Conservation (phyloP, 1,140 invertebrate genomes). For the Trachymyrmex septentrionalis region DNA sequence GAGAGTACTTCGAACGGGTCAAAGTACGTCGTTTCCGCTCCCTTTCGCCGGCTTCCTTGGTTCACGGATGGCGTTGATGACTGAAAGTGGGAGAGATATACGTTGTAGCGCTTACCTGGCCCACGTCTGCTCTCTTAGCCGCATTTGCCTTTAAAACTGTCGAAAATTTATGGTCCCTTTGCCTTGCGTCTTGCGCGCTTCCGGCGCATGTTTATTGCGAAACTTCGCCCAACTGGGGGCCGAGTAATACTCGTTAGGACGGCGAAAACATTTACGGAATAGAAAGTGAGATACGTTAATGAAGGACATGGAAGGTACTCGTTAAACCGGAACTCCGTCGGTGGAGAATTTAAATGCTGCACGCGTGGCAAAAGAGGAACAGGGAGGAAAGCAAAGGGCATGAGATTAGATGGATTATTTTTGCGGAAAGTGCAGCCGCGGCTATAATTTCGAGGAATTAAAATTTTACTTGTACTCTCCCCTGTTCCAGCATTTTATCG, state of each 20-base stretch:
- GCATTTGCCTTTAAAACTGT: conserved; percentile 66
- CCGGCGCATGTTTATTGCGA: conserved; percentile 63
- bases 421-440: conserved; percentile 8
- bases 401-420: conserved; percentile 44
- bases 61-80: conserved; percentile 61
- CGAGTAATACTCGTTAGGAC: conserved; percentile 23
- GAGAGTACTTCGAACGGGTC: conserved; percentile 54
- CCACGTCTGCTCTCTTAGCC: conserved; percentile 66
- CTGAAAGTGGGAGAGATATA: conserved; percentile 46
- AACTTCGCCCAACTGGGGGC: conserved; percentile 45
- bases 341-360: conserved; percentile 16
- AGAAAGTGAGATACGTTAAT: conserved; percentile 50
- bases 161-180: conserved; percentile 69
- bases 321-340: conserved; percentile 16
- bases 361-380: neutral
- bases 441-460: conserved; percentile 50
- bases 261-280: conserved; percentile 39
- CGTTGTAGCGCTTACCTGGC: conserved; percentile 61
- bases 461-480: conserved; percentile 22
- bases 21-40: conserved; percentile 65
- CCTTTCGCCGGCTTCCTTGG: conserved; percentile 1
- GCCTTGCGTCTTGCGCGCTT: neutral
- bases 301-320: conserved; percentile 33
- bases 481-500: neutral
- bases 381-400: neutral